Conservation (phyloP, 2,113 vertebrate genomes). For the Daphoenositta chrysoptera region DNA sequence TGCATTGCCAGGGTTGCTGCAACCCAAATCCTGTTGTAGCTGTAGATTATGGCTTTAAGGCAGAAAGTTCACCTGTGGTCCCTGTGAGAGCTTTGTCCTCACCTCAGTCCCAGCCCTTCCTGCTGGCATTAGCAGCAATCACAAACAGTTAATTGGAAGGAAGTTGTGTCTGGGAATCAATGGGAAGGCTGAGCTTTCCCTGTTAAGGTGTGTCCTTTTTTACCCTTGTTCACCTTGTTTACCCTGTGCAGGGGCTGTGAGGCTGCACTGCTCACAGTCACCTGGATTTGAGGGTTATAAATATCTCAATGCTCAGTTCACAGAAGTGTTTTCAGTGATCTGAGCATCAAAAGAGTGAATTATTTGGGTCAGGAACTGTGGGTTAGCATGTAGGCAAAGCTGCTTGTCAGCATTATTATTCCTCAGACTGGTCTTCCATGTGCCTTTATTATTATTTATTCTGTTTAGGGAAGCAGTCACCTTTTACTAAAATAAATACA, state of each 20-base stretch:
- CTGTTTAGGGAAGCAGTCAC: background rate
- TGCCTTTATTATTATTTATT: background rate
- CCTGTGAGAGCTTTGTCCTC: background rate
- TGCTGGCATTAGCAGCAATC: background rate
- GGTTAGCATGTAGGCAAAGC: background rate
- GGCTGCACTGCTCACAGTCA: background rate
- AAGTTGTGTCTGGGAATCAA: background rate
- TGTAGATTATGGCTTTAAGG: background rate
- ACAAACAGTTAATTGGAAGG: accelerated
- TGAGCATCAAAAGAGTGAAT: background rate
- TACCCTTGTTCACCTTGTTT: background rate
- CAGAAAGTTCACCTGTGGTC: background rate
- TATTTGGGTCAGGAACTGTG: background rate
- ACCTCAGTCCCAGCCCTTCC: background rate
- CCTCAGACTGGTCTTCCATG: background rate
- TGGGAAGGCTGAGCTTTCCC: background rate
- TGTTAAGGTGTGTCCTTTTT: background rate
- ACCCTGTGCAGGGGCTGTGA: background rate
- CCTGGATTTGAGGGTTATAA: background rate
- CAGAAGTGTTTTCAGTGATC: background rate
- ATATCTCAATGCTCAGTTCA: background rate
- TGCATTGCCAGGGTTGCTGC: background rate
- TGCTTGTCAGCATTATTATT: background rate
- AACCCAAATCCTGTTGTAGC: background rate
- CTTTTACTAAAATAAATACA: background rate